Evolutionary conservation across 2,113 vertebrate species (phyloP).

Genomic region (Willisornis vidua): DNA sequence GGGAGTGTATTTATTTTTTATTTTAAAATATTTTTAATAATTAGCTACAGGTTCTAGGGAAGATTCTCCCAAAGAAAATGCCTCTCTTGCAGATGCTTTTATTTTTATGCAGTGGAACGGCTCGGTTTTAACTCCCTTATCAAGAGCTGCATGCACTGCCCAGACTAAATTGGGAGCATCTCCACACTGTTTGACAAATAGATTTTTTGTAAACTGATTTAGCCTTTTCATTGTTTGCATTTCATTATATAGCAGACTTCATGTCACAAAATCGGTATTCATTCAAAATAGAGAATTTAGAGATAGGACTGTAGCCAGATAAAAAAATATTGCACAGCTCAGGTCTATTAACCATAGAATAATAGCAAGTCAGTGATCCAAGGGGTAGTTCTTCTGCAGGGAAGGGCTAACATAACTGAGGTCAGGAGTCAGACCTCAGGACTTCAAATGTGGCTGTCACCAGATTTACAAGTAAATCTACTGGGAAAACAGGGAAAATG

Average conservation of each 20-base stretch:
- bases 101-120: constrained; percentile 65
- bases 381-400: constrained; percentile 57
- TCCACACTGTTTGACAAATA: constrained; percentile 79
- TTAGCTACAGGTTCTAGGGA: constrained; percentile 71
- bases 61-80: constrained; percentile 60
- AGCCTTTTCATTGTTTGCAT: constrained; percentile 79
- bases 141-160: constrained; percentile 66
- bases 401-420: constrained; percentile 59
- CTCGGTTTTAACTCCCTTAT: constrained; percentile 75
- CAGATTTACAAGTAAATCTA: constrained; percentile 67
- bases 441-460: constrained; percentile 39
- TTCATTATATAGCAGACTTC: constrained; percentile 77
- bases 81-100: constrained; percentile 52
- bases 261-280: constrained; percentile 79
- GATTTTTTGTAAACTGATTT: constrained; percentile 81
- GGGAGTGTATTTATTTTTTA: not conserved
- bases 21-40: not conserved
- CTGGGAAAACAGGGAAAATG: constrained; percentile 54
- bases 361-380: constrained; percentile 73
- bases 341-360: constrained; percentile 76
- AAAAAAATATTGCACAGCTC: constrained; percentile 74
- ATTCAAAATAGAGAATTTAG: constrained; percentile 79
- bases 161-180: constrained; percentile 72
- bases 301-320: constrained; percentile 71
- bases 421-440: constrained; percentile 66